phyloP scores from a whole-genome alignment of 2,797 vertebrate genomes.

The Sandelia bainsii region DNA sequence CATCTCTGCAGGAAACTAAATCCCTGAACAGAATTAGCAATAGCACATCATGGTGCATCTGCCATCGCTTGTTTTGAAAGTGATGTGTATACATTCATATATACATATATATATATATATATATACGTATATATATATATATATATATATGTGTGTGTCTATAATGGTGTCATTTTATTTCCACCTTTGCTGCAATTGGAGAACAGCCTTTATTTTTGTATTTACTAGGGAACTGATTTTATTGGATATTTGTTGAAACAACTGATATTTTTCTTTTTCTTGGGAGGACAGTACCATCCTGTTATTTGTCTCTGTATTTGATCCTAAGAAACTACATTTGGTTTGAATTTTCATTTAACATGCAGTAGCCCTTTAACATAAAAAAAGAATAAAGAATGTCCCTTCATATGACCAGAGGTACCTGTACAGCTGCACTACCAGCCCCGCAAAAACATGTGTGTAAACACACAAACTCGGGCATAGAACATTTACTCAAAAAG shows the following conservation, averaged over 20 bases:
- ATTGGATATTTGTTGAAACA: not conserved
- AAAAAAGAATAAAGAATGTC: not conserved
- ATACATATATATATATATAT: no score
- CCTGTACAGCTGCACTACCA: not conserved
- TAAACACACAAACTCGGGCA: conserved; percentile 11
- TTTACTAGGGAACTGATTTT: not conserved
- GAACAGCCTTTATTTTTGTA: not conserved
- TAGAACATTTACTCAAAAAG: conserved; percentile 16
- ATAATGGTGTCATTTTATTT: not conserved
- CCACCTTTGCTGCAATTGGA: not conserved
- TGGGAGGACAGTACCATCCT: not conserved
- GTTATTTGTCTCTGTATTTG: not conserved
- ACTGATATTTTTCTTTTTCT: not conserved
- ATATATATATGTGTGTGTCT: no score
- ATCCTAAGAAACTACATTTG: not conserved
- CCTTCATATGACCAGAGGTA: not conserved
- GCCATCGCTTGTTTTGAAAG: no score
- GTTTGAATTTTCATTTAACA: not conserved
- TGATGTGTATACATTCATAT: no score
- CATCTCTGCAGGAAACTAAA: no score
- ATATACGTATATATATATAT: no score
- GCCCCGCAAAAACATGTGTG: not conserved
- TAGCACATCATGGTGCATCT: no score
- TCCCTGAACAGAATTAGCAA: no score
- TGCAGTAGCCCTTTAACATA: not conserved